phyloP scores from a whole-genome alignment of 2,113 vertebrate species.

The Progne subis region DNA sequence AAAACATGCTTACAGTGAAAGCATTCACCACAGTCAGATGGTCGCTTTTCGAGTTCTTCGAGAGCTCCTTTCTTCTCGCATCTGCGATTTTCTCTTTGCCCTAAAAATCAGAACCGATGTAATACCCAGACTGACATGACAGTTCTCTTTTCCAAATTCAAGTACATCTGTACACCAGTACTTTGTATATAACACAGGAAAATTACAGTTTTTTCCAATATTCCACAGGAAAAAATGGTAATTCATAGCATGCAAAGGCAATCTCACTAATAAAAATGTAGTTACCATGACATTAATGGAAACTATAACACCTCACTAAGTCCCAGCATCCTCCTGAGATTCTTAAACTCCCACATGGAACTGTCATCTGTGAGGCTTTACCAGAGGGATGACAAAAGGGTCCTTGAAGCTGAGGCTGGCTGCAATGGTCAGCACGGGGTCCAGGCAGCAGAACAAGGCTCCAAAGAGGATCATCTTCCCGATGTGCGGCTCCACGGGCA shows the following conservation, averaged over 20 bases:
- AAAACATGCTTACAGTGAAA: conserved; percentile 79
- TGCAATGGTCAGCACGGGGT: conserved; percentile 95
- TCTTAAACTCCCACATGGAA: background rate
- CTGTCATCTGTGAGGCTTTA: conserved; percentile 52
- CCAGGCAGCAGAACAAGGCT: conserved; percentile 91
- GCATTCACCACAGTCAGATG: conserved; percentile 95
- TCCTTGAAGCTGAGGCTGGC: conserved; percentile 98
- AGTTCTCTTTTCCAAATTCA: background rate
- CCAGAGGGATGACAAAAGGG: conserved; percentile 96
- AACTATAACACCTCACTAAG: background rate
- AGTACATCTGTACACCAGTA: background rate
- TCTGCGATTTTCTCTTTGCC: conserved; percentile 97
- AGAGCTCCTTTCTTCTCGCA: conserved; percentile 86
- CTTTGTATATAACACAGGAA: background rate
- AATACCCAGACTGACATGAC: background rate
- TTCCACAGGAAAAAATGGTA: background rate
- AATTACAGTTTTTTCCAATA: background rate
- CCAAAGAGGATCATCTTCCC: conserved; percentile 98
- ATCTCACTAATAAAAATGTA: background rate
- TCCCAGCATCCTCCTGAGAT: background rate
- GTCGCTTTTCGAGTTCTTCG: conserved; percentile 90
- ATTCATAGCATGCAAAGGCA: background rate
- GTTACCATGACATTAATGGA: background rate
- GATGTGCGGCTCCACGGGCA: conserved; percentile 95
- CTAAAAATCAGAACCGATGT: conserved; percentile 64